Conservation (phyloP, 1,140 invertebrate species). For the Lamellibrachia luymesi region DNA sequence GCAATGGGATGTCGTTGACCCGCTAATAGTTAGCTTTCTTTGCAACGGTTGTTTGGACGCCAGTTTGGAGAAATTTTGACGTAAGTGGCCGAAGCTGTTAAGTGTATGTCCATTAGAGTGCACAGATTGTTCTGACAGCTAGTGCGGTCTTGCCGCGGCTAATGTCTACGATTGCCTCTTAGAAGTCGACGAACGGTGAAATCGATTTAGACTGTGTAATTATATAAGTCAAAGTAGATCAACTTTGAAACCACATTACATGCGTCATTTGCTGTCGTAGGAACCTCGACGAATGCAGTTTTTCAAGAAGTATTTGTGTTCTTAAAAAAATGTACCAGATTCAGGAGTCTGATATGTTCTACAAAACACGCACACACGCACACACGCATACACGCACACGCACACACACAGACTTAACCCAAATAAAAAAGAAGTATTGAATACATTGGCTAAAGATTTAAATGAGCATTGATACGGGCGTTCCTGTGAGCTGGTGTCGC, state of each 20-base stretch:
- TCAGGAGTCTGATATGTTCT: too few species aligned
- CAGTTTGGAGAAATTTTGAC: not conserved
- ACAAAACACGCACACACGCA: not conserved
- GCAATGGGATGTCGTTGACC: not conserved
- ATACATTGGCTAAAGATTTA: not conserved
- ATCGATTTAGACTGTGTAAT: not conserved
- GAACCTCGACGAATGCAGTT: not conserved
- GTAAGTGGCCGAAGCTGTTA: not conserved
- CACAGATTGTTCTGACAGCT: not conserved
- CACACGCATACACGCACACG: not conserved
- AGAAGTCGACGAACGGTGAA: not conserved
- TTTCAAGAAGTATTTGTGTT: not conserved
- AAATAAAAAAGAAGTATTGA: not conserved
- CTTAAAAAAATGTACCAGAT: not conserved
- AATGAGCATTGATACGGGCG: not conserved
- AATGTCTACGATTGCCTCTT: not conserved
- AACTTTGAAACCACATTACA: not conserved
- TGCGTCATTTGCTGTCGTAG: not conserved
- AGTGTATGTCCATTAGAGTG: not conserved
- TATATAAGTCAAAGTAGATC: constrained; percentile 5
- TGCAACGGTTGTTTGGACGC: too few species aligned
- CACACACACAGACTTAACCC: not conserved
- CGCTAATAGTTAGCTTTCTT: not conserved
- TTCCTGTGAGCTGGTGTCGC: not conserved
- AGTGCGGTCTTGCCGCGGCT: not conserved